Evolutionary conservation across 2,888 invertebrate genomes (phyloP).

Genomic region (Drosophila prostipennis): DNA sequence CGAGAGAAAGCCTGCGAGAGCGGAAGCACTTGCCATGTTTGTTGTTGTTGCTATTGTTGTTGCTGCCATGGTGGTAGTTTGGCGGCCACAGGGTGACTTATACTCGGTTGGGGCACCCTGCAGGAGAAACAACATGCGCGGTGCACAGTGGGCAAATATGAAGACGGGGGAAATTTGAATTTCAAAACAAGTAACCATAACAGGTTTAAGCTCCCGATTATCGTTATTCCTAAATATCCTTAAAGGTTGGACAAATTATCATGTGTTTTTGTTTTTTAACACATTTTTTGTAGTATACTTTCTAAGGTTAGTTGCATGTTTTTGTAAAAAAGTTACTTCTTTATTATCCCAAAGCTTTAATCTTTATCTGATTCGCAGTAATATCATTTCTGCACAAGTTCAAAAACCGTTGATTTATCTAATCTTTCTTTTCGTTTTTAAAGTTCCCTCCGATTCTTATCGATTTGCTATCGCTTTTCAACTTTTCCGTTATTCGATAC

Average conservation of each 20-base stretch:
- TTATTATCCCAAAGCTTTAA: too few species aligned
- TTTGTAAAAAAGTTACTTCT: too few species aligned
- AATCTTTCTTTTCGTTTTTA: background rate
- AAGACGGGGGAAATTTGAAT: background rate
- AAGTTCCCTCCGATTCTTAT: background rate
- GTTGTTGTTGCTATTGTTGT: conserved; percentile 7
- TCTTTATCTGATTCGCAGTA: too few species aligned
- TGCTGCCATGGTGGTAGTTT: conserved; percentile 13
- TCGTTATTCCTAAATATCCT: too few species aligned
- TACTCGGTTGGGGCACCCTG: background rate
- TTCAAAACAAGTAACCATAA: background rate
- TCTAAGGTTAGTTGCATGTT: too few species aligned
- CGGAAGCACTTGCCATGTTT: conserved; percentile 6
- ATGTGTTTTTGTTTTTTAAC: too few species aligned
- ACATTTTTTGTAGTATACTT: too few species aligned
- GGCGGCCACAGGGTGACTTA: conserved; percentile 11
- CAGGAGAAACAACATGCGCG: background rate
- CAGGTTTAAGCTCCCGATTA: too few species aligned
- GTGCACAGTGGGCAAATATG: background rate
- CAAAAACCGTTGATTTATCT: background rate
- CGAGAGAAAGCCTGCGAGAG: conserved; percentile 13
- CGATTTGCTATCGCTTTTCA: background rate
- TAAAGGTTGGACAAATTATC: too few species aligned
- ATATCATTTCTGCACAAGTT: background rate
- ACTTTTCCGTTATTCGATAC: background rate